Base-by-base conservation (phyloP, 2,888 invertebrate genomes). In the Doris montereyensis region DNA sequence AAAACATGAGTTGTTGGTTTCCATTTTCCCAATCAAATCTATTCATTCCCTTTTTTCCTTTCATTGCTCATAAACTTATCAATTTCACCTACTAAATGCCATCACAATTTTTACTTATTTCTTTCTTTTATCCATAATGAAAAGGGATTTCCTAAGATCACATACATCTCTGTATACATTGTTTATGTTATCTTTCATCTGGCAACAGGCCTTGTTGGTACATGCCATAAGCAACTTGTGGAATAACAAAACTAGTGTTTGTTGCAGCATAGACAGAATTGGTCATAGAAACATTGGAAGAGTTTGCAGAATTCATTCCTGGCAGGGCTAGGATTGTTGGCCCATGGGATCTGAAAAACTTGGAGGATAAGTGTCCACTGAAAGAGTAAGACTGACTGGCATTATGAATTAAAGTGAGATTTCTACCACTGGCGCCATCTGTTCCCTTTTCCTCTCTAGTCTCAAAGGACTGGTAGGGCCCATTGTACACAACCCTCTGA, bases 291-390 rank as follows among this genome's bases (percentile, higher is more conserved):
- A 41, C 52, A 41, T 41, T 21, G 32, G 76, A 41, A 8, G 76
- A 57, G 58, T 21, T 30, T 13, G 17, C 21, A 0, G 26, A 21
- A 10, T 71, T 41, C 52, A 41, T 41, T 41, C 8, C 52, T 10
- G 73, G 68, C 28, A 71, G 26, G 26, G 65, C 70, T 34, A 81
- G 80, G 13, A 81, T 81, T 28, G 81, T 81, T 65, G 83, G 84
- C 5, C 82, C 81, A 13, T 83, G 75, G 67, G 83, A 17, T 41
- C 17, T 17, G 5, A 10, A 17, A 17, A 41, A 41, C n/a, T n/a
- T n/a, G n/a, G n/a, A n/a, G n/a, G n/a, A n/a, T n/a, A n/a, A n/a
- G n/a, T n/a, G n/a, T n/a, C n/a, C n/a, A 10, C 8, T 41, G 52
- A 41, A 41, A 17, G 71, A 8, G n/a, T 60, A 77, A 8, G 58